These are phyloP conservation scores for Daubentonia madagascariensis DNA, from an alignment of 2,113 vertebrate species.

Conservation along the genomic window DNA sequence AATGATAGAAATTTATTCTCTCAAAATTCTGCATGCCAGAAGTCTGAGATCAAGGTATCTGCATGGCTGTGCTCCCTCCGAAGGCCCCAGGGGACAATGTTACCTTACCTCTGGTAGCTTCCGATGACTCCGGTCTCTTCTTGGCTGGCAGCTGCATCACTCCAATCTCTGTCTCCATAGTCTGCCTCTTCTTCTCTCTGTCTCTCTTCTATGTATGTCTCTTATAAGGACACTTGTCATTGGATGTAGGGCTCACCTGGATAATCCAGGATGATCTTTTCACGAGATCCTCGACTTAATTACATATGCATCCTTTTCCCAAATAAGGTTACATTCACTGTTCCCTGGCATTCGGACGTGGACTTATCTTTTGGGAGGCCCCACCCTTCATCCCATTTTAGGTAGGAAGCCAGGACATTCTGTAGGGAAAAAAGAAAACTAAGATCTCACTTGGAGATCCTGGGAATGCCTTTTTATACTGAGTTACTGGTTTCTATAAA, in stretches of 20 bases:
- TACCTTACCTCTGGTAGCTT: neutral
- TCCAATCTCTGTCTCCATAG: neutral
- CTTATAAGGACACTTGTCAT: neutral
- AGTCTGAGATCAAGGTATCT: neutral
- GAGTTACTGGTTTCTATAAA: neutral
- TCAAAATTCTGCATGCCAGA: neutral
- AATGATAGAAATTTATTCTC: neutral
- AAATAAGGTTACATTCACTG: neutral
- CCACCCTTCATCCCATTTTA: neutral
- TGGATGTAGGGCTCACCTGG: neutral
- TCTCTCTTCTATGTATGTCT: neutral
- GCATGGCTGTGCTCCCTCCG: neutral
- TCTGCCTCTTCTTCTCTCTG: neutral
- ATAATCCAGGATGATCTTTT: neutral
- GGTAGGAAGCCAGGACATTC: neutral
- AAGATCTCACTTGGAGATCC: neutral
- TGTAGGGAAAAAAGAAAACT: neutral
- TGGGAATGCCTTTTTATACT: neutral
- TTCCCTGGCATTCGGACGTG: neutral
- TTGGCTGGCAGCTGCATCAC: neutral
- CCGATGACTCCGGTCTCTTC: neutral
- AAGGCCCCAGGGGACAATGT: neutral
- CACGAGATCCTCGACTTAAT: neutral
- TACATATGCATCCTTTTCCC: neutral
- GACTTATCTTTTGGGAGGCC: neutral